phyloP scores from a whole-genome alignment of 2,113 vertebrate species.

The Geothlypis trichas region DNA sequence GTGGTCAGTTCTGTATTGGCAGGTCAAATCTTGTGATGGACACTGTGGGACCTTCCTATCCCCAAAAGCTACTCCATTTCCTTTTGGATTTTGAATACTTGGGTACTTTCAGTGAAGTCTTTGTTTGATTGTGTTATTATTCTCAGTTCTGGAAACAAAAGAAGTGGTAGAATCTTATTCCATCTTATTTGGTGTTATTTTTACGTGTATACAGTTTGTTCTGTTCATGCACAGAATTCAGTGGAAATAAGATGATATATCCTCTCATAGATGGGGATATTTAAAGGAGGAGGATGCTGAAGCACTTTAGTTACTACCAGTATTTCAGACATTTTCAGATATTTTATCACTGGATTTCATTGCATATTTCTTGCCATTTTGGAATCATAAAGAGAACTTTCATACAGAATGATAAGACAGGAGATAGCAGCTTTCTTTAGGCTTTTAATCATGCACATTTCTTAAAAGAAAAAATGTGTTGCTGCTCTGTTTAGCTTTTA shows the following conservation, averaged over 20 bases:
- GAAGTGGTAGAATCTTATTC: background rate
- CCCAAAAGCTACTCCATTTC: background rate
- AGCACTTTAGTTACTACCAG: background rate
- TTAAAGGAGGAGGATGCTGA: background rate
- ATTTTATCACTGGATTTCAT: background rate
- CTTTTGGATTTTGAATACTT: background rate
- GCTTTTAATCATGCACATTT: background rate
- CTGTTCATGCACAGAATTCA: background rate
- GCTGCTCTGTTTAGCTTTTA: background rate
- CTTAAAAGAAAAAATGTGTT: background rate
- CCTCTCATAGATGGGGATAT: background rate
- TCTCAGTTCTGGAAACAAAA: background rate
- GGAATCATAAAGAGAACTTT: background rate
- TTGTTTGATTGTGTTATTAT: background rate
- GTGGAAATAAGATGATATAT: background rate
- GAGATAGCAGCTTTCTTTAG: background rate
- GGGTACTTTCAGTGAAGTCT: background rate
- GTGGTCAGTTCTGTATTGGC: background rate
- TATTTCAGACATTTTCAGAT: background rate
- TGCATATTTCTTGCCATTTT: background rate
- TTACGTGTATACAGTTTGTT: background rate
- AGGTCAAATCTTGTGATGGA: background rate
- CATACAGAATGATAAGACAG: background rate
- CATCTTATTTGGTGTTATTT: background rate
- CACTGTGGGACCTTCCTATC: background rate